Evolutionary conservation across 2,113 vertebrate genomes (phyloP).

Genomic region (Pelusios castaneus): DNA sequence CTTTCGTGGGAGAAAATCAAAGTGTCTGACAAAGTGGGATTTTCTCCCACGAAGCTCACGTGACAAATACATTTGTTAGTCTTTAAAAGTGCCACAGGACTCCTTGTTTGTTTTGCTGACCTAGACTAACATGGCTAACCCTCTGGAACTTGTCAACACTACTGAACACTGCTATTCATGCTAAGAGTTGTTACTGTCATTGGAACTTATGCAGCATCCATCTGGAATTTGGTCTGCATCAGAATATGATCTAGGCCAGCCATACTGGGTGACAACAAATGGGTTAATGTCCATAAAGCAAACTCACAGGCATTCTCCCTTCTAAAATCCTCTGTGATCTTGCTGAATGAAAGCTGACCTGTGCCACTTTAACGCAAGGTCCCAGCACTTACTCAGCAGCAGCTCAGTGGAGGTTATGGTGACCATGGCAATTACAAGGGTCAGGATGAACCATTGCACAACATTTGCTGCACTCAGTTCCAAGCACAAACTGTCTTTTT

Average conservation of each 20-base stretch:
- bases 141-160: no score
- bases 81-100: no score
- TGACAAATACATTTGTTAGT: no score
- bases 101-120: no score
- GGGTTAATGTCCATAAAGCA: background rate
- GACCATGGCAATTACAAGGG: background rate
- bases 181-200: background rate
- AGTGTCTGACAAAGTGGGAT: no score
- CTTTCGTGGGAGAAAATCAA: no score
- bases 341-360: background rate
- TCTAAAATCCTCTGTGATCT: background rate
- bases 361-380: background rate
- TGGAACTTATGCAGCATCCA: background rate
- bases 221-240: background rate
- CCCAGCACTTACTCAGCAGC: background rate
- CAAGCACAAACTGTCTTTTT: background rate
- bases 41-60: no score
- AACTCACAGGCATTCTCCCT: background rate
- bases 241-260: background rate
- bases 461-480: rapidly evolving
- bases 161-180: background rate
- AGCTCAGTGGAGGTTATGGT: background rate
- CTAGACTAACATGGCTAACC: no score
- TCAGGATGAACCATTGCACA: background rate
- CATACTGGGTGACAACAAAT: background rate